A percentile compares a stretch with the other conserved stretches of the same genome.
phyloP scores from a whole-genome alignment of 2,797 vertebrate species.

The Taenioides sp. region DNA sequence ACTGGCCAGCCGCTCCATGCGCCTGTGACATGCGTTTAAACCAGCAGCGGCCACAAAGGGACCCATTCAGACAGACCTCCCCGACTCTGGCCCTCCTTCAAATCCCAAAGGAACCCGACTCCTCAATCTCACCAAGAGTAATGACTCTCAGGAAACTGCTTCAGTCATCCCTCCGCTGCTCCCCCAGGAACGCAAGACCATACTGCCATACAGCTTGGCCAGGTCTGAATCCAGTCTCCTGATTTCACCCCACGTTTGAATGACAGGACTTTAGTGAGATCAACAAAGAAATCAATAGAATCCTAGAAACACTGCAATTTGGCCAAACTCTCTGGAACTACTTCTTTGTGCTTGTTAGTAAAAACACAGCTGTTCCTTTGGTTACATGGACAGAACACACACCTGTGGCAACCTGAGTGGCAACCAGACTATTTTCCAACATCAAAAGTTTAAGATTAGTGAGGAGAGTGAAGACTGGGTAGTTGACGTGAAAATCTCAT shows the following conservation, averaged over 20 bases:
- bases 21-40: slow-evolving; percentile 74
- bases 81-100: slow-evolving; percentile 52
- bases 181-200: slow-evolving; percentile 48
- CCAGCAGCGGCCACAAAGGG: slow-evolving; percentile 69
- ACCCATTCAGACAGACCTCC: slow-evolving; percentile 67
- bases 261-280: slow-evolving; percentile 27
- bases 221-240: slow-evolving; percentile 38
- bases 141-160: slow-evolving; percentile 62
- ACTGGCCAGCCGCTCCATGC: slow-evolving; percentile 59
- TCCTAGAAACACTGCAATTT: slow-evolving; percentile 45
- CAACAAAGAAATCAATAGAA: slow-evolving; percentile 37
- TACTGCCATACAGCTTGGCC: slow-evolving; percentile 42
- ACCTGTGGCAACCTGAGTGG: not conserved
- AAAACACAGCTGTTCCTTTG: slow-evolving; percentile 17
- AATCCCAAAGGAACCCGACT: slow-evolving; percentile 74
- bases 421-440: slow-evolving; percentile 14
- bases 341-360: slow-evolving; percentile 20
- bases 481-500: not conserved
- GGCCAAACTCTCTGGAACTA: slow-evolving; percentile 30
- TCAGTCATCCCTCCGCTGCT: slow-evolving; percentile 29
- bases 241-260: slow-evolving; percentile 34
- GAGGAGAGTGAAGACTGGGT: not conserved
- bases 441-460: slow-evolving; percentile 1
- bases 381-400: not conserved
- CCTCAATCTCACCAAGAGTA: slow-evolving; percentile 49